A percentile compares a stretch with the other conserved stretches of the same genome.
Conservation (phyloP, 2,113 vertebrate genomes). For the Mungos mungo region DNA sequence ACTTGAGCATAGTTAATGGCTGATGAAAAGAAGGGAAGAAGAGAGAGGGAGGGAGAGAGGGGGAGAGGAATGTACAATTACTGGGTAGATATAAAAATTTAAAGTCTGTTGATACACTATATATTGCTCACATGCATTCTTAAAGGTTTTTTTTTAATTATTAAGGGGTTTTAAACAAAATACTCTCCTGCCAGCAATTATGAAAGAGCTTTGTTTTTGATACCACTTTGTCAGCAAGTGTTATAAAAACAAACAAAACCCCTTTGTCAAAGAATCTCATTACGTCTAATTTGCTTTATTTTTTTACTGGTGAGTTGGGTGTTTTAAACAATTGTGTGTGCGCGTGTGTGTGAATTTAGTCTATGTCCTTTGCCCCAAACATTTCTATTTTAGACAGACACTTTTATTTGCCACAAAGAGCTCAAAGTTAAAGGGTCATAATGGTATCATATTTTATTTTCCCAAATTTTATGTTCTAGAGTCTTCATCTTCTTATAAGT, state of each 20-base stretch:
- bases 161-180: not conserved
- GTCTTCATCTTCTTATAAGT: constrained; percentile 17
- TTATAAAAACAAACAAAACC: constrained; percentile 25
- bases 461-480: not conserved
- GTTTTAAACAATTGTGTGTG: constrained; percentile 25
- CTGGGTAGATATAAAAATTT: constrained; percentile 26
- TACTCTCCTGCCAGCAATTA: not conserved
- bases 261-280: constrained; percentile 21
- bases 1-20: not conserved
- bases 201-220: constrained; percentile 6
- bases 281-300: constrained; percentile 47
- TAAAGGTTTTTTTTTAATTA: not conserved
- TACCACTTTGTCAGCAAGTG: not conserved
- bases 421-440: not conserved
- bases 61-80: not conserved
- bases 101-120: not conserved
- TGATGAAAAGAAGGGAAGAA: not conserved
- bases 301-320: constrained; percentile 40
- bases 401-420: constrained; percentile 15
- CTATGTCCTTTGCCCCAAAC: constrained; percentile 19
- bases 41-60: not conserved
- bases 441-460: constrained; percentile 33
- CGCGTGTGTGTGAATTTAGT: not conserved
- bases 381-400: constrained; percentile 30
- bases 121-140: constrained; percentile 8